phyloP scores from a whole-genome alignment of 2,113 vertebrate species.

The Paradoxurus hermaphroditus region DNA sequence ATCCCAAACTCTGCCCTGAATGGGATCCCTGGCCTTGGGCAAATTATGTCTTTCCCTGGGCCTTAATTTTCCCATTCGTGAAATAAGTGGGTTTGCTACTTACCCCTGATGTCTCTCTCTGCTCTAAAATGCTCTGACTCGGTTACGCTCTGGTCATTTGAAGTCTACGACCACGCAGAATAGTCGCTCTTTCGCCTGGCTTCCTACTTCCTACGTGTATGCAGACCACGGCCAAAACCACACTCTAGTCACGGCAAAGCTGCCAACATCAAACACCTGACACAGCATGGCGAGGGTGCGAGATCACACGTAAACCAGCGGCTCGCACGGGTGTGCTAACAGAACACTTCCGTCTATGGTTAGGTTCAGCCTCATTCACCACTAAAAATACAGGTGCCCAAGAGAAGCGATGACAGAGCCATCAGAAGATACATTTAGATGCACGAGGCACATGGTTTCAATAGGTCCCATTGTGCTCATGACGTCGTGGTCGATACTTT shows the following conservation, averaged over 20 bases:
- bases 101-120: not conserved
- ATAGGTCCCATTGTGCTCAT: not conserved
- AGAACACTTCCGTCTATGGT: no score
- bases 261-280: not conserved
- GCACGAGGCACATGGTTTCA: constrained; percentile 33
- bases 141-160: not conserved
- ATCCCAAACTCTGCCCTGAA: not conserved
- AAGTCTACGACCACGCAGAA: not conserved
- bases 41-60: not conserved
- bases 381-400: constrained; percentile 1
- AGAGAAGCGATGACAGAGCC: constrained; percentile 16
- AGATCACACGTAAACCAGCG: no score
- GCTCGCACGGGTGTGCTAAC: fast-evolving
- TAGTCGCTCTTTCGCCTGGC: not conserved
- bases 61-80: not conserved
- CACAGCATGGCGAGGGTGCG: fast-evolving
- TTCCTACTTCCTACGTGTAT: not conserved
- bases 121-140: not conserved
- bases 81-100: not conserved
- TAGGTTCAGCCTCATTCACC: not conserved
- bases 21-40: not conserved
- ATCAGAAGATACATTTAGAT: not conserved
- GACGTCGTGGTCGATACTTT: constrained; percentile 16
- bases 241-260: not conserved
- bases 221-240: not conserved